phyloP scores from a whole-genome alignment of 2,113 vertebrate species.

The Varanus salvator region DNA sequence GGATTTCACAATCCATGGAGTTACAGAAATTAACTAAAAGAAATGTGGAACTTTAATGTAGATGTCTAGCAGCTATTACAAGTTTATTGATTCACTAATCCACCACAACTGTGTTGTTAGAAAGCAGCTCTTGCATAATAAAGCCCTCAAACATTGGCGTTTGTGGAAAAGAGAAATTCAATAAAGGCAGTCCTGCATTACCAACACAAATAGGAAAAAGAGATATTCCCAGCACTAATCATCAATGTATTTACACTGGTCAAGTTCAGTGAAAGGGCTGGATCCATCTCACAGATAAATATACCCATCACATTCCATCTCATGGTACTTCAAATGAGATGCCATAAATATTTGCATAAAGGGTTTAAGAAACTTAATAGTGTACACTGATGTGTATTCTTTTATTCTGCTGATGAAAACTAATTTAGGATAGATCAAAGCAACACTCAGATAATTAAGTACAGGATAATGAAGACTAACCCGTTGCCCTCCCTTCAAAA shows the following conservation, averaged over 20 bases:
- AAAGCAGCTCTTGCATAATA: slow-evolving; percentile 27
- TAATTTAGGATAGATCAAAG: slow-evolving; percentile 4
- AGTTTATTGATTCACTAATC: slow-evolving; percentile 23
- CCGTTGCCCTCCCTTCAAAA: no score
- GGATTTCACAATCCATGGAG: background rate
- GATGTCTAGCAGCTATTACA: slow-evolving; percentile 22
- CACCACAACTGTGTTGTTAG: slow-evolving; percentile 19
- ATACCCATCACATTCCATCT: background rate
- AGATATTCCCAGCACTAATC: background rate
- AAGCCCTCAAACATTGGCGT: background rate
- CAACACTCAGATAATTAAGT: background rate
- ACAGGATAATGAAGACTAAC: background rate
- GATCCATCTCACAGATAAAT: background rate
- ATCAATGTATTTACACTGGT: background rate
- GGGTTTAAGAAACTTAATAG: slow-evolving; percentile 1
- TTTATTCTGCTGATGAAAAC: slow-evolving; percentile 17
- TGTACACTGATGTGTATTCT: background rate
- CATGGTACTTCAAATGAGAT: background rate
- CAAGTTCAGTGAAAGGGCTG: background rate
- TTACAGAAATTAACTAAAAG: slow-evolving; percentile 4
- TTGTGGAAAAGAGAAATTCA: slow-evolving; percentile 18
- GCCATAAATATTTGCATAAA: background rate
- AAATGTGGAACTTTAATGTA: background rate
- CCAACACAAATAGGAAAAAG: slow-evolving; percentile 5
- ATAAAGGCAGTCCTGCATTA: slow-evolving; percentile 16